Conservation (phyloP, 2,113 vertebrate species). For the Salvator merianae region DNA sequence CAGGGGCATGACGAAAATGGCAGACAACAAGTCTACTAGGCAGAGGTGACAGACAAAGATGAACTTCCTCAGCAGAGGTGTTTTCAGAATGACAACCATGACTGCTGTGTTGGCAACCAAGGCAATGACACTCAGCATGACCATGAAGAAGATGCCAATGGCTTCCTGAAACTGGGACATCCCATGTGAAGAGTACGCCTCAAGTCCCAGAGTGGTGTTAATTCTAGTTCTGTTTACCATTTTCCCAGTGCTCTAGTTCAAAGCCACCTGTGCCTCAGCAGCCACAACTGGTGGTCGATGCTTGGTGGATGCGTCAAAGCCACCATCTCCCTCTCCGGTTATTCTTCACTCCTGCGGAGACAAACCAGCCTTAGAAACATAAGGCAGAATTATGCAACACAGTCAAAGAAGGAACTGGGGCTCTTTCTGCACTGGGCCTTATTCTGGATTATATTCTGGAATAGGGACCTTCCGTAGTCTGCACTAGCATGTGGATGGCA, state of each 20-base stretch:
- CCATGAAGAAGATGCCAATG: conserved; percentile 83
- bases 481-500: too few relatives aligned
- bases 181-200: conserved; percentile 61
- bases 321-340: conserved; percentile 15
- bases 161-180: conserved; percentile 73
- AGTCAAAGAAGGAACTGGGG: background rate
- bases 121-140: conserved; percentile 82
- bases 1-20: conserved; percentile 89
- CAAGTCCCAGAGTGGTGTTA: conserved; percentile 63
- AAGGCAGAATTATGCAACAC: background rate
- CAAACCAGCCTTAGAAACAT: background rate
- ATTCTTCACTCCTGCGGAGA: conserved; percentile 26
- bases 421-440: too few relatives aligned
- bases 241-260: conserved; percentile 25
- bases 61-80: conserved; percentile 86
- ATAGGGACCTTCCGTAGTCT: too few relatives aligned
- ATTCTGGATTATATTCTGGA: too few relatives aligned
- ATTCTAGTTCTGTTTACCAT: conserved; percentile 58
- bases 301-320: background rate
- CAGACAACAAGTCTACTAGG: conserved; percentile 87
- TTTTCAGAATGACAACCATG: conserved; percentile 84
- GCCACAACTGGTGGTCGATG: background rate
- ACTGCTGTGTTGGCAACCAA: conserved; percentile 86
- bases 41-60: conserved; percentile 91
- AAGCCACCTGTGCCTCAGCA: conserved; percentile 6